phyloP scores from a whole-genome alignment of 2,797 vertebrate species.

The Kryptolebias ocellatus region DNA sequence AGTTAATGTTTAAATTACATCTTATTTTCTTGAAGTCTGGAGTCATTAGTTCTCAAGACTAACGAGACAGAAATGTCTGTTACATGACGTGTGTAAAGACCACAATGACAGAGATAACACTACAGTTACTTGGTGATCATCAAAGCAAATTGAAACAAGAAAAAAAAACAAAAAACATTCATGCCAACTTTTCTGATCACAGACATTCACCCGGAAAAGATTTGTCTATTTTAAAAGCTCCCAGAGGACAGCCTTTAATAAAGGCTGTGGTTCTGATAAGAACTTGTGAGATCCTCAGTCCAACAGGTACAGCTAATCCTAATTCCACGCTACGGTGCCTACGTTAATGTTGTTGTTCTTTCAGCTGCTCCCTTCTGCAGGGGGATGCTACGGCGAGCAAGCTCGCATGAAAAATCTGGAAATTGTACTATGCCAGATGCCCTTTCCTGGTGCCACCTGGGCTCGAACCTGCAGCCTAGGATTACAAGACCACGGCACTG shows the following conservation, averaged over 20 bases:
- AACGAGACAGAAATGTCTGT: conserved; percentile 28
- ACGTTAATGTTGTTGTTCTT: conserved; percentile 13
- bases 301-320: conserved; percentile 70
- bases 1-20: conserved; percentile 51
- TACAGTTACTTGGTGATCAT: background rate
- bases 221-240: conserved; percentile 17
- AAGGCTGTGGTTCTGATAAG: conserved; percentile 21
- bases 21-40: conserved; percentile 34
- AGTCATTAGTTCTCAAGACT: conserved; percentile 33
- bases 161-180: background rate
- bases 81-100: conserved; percentile 11
- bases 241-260: conserved; percentile 29
- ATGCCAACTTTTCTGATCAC: conserved; percentile 3
- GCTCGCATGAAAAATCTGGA: no score
- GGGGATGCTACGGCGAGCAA: no score
- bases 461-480: no score
- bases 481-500: no score
- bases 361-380: no score
- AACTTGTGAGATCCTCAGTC: conserved; percentile 42
- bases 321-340: conserved; percentile 73
- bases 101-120: background rate
- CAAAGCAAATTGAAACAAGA: conserved; percentile 8
- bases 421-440: no score
- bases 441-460: no score
- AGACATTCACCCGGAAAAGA: background rate